phyloP scores from a whole-genome alignment of 2,113 vertebrate genomes.

The Salvelinus sp. region DNA sequence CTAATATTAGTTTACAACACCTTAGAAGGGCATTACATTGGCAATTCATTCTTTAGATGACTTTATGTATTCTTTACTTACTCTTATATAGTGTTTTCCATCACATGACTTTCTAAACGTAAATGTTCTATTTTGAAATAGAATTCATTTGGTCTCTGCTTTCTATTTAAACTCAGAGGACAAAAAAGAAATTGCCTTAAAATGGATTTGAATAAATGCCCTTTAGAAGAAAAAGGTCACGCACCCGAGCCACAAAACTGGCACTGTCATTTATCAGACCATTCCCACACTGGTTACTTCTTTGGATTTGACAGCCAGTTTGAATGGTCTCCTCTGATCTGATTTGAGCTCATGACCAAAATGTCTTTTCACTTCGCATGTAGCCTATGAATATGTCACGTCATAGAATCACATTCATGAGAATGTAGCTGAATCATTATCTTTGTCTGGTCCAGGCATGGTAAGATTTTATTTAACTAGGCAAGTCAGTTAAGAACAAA shows the following conservation, averaged over 20 bases:
- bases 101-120: background rate
- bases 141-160: background rate
- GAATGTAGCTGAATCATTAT: too few relatives aligned
- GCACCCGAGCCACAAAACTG: background rate
- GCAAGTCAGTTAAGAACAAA: too few relatives aligned
- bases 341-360: too few relatives aligned
- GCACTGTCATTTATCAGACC: background rate
- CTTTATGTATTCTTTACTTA: background rate
- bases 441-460: too few relatives aligned
- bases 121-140: background rate
- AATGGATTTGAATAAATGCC: background rate
- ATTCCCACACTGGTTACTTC: background rate
- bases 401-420: too few relatives aligned
- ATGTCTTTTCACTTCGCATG: too few relatives aligned
- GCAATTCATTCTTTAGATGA: background rate
- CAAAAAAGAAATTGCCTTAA: background rate
- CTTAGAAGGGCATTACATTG: too few relatives aligned
- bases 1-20: background rate
- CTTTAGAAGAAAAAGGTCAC: background rate
- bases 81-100: background rate
- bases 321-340: background rate
- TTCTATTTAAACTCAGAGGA: background rate
- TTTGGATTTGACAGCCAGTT: background rate
- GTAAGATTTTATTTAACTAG: too few relatives aligned
- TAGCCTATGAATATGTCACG: too few relatives aligned